These are phyloP conservation scores for Mesitornis unicolor DNA, from an alignment of 2,113 vertebrate species.

Conservation along the genomic window DNA sequence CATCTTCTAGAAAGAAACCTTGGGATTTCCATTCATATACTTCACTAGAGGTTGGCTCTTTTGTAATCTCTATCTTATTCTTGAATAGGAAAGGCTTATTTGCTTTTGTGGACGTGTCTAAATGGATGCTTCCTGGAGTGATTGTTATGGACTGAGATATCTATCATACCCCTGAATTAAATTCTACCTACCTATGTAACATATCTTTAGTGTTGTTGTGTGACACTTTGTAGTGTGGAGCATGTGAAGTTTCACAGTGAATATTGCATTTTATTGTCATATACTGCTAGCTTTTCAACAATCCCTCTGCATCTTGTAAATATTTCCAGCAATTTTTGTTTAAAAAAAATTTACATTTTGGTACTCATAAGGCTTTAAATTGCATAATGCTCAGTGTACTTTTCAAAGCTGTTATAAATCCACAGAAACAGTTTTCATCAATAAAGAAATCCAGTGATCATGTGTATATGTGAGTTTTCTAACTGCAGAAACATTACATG, in stretches of 20 bases:
- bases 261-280: not conserved
- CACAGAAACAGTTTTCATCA: not conserved
- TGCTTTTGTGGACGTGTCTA: not conserved
- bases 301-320: not conserved
- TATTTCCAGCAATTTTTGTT: not conserved
- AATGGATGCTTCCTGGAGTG: not conserved
- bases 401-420: not conserved
- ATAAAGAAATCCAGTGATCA: not conserved
- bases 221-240: not conserved
- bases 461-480: not conserved
- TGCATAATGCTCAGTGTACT: not conserved
- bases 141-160: not conserved
- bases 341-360: not conserved
- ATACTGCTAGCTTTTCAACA: not conserved
- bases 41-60: not conserved
- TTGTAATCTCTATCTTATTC: not conserved
- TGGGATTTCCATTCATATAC: not conserved
- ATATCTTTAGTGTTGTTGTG: not conserved
- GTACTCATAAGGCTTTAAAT: not conserved
- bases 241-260: not conserved
- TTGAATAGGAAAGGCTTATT: not conserved
- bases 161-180: not conserved
- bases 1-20: not conserved
- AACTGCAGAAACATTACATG: not conserved
- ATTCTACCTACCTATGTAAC: not conserved